Evolutionary conservation across 2,797 vertebrate genomes (phyloP).

Genomic region (Yasuhikotakia modesta): DNA sequence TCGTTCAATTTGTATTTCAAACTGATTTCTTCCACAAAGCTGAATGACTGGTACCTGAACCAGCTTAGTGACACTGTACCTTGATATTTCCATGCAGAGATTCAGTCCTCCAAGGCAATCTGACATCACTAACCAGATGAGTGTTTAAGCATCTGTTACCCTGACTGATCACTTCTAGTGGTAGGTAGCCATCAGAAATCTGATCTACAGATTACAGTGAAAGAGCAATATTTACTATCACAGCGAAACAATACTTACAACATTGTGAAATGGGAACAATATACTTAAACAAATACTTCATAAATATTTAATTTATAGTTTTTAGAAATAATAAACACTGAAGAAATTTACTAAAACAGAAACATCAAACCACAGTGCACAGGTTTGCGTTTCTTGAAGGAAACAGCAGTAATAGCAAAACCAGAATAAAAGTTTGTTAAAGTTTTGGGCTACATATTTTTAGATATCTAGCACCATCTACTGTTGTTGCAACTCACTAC

Average conservation of each 20-base stretch:
- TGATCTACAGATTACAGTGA: slow-evolving; percentile 69
- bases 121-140: slow-evolving; percentile 74
- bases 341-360: too few species aligned
- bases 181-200: slow-evolving; percentile 79
- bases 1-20: too few species aligned
- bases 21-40: background rate
- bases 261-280: background rate
- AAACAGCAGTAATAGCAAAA: background rate
- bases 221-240: background rate
- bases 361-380: background rate
- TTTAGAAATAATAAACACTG: too few species aligned
- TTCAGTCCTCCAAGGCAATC: slow-evolving; percentile 82
- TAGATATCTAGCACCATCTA: slow-evolving; percentile 46
- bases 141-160: slow-evolving; percentile 73
- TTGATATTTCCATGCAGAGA: slow-evolving; percentile 79
- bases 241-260: background rate
- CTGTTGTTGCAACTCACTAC: slow-evolving; percentile 1
- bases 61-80: slow-evolving; percentile 63
- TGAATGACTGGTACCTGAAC: background rate
- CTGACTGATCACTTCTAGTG: slow-evolving; percentile 76
- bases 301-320: too few species aligned
- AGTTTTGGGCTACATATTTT: background rate
- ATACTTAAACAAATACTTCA: background rate
- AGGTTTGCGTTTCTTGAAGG: background rate
- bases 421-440: background rate